Percentiles rank a stretch among this genome's conserved stretches.
Evolutionary conservation across 2,113 vertebrate genomes (phyloP).

Genomic region (Pygoscelis antarcticus): DNA sequence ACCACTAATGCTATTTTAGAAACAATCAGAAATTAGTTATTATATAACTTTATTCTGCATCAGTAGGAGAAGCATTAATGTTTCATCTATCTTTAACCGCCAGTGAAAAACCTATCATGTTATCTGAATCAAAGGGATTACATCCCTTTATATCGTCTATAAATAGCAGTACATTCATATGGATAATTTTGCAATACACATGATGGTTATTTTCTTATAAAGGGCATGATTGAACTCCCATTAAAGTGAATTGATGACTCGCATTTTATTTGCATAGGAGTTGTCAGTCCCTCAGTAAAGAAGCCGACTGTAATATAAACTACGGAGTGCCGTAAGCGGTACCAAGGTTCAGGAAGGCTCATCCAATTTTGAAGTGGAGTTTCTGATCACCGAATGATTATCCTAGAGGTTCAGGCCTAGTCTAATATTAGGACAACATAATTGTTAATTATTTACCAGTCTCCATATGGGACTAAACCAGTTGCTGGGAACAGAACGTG

Average conservation of each 20-base stretch:
- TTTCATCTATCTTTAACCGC: neutral
- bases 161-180: neutral
- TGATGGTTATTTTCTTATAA: neutral
- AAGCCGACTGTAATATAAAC: neutral
- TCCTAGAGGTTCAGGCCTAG: neutral
- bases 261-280: neutral
- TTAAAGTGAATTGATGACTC: neutral
- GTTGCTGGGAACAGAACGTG: neutral
- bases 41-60: neutral
- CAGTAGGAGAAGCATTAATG: neutral
- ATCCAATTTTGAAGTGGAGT: neutral
- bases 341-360: neutral
- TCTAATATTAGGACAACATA: neutral
- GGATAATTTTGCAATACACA: neutral
- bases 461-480: neutral
- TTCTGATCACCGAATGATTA: neutral
- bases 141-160: neutral
- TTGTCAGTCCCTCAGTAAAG: neutral
- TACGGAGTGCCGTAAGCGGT: neutral
- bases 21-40: neutral
- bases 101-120: neutral
- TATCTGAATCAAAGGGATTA: neutral
- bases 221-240: neutral
- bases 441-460: neutral
- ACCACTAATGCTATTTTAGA: neutral